Evolutionary conservation across 2,888 invertebrate species (phyloP).

Genomic region (Fabriciana adippe): DNA sequence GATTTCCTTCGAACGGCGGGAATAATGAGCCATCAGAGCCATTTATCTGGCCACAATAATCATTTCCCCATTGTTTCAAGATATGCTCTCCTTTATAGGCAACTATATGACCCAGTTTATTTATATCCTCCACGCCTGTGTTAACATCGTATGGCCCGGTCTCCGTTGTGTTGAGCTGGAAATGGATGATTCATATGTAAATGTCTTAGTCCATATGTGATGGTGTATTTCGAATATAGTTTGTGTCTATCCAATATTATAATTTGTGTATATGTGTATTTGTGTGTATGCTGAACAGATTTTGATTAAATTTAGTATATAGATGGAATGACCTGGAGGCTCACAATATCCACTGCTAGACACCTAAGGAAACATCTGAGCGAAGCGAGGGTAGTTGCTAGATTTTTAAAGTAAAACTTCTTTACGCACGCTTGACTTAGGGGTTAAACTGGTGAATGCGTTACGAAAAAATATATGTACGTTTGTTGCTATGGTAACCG

Average conservation of each 20-base stretch:
- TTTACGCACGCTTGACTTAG: too few relatives aligned
- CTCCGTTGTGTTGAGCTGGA: constrained; percentile 77
- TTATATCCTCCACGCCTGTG: constrained; percentile 75
- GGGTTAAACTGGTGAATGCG: too few relatives aligned
- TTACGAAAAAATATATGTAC: too few relatives aligned
- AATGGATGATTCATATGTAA: background rate
- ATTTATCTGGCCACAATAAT: constrained; percentile 77
- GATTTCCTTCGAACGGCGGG: constrained; percentile 69
- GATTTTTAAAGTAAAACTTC: too few relatives aligned
- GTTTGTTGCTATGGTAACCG: too few relatives aligned
- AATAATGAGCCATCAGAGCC: constrained; percentile 82
- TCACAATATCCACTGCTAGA: too few relatives aligned
- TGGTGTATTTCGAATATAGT: background rate
- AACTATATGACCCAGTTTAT: constrained; percentile 74
- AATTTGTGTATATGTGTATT: too few relatives aligned
- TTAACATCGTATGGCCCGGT: constrained; percentile 81
- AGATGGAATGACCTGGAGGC: too few relatives aligned
- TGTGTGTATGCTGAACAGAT: too few relatives aligned
- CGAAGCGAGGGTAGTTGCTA: too few relatives aligned
- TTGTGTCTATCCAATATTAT: background rate
- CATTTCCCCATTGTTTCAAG: constrained; percentile 64
- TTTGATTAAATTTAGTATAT: too few relatives aligned
- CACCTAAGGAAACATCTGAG: too few relatives aligned
- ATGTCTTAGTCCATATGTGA: background rate
- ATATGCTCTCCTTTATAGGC: constrained; percentile 63